These are phyloP conservation scores for silkworm (Bombyx mori) DNA, from an alignment of 1,140 invertebrate species.

Conservation along the genomic window ASM3026992v2 NC_085116.1:10824001-10824500, in stretches of 20 bases:
- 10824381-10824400: slow-evolving; percentile 30
- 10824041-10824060: slow-evolving; percentile 50
- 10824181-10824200: slow-evolving; percentile 14
- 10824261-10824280: slow-evolving; percentile 14
- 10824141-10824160: slow-evolving; percentile 26
- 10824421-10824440: slow-evolving; percentile 49
- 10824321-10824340: slow-evolving; percentile 28
- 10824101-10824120: slow-evolving; percentile 38
- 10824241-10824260: too few relatives aligned
- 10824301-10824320: slow-evolving; percentile 38
- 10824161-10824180: slow-evolving; percentile 2
- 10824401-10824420: slow-evolving; percentile 39
- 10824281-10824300: slow-evolving; percentile 29
- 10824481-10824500: slow-evolving; percentile 38
- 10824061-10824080: slow-evolving; percentile 36
- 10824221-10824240: too few relatives aligned
- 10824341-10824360: slow-evolving; percentile 24
- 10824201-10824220: too few relatives aligned
- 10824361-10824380: slow-evolving; percentile 34
- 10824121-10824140: slow-evolving; percentile 21
- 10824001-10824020: slow-evolving; percentile 36
- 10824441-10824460: slow-evolving; percentile 44
- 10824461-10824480: slow-evolving; percentile 52
- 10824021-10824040: slow-evolving; percentile 55
- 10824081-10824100: slow-evolving; percentile 33